Evolutionary conservation across 2,113 vertebrate genomes (phyloP), one percentile per base, ranked within the genome.

Genomic region (Pteropus alecto): DNA sequence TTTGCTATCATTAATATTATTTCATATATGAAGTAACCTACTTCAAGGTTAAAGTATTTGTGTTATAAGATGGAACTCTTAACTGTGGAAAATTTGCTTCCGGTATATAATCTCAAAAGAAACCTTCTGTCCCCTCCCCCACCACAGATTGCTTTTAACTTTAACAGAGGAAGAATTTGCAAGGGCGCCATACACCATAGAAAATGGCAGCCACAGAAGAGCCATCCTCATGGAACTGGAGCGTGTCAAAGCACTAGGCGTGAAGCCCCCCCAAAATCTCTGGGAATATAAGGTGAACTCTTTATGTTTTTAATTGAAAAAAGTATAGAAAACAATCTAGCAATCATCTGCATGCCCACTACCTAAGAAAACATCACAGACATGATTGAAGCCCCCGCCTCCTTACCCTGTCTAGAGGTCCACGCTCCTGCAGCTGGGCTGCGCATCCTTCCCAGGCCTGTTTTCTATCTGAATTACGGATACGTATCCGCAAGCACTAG

Each of bases 241-340:
- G 68, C 98, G 98, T 41, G 98, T 99, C 92, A 99, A 99, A 98
- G 85, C 98, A 19, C 98, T 99, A 68, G 99, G 99, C 0, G 98
- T 99, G 79, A 99, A 99, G 98, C 99, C 99, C 22, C 99, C 99
- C 0, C 99, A 99, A 90, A 99, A 99, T 97, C 99, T 99, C 79
- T 99, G 99, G 99, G 99, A 99, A 96, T 99, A 99, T 95, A 99
- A 99, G 99, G 99, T 99, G 96, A 98, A 63, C 41, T 24, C 65
- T 83, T 58, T 10, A 0, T 58, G 67, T 87, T 8, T 54, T 73
- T 54, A 61, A 33, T 61, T 43, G 26, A 35, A 24, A 43, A 41
- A 41, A 70, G 19, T 73, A 15, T 3, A 41, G 76, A 30, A 54
- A 43, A 21, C 46, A 30, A 28, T 13, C 21, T 28, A 38, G 16